Percentiles rank a stretch among this genome's conserved stretches.
Conservation (phyloP, 2,888 invertebrate species). For the Graphium colonna region DNA sequence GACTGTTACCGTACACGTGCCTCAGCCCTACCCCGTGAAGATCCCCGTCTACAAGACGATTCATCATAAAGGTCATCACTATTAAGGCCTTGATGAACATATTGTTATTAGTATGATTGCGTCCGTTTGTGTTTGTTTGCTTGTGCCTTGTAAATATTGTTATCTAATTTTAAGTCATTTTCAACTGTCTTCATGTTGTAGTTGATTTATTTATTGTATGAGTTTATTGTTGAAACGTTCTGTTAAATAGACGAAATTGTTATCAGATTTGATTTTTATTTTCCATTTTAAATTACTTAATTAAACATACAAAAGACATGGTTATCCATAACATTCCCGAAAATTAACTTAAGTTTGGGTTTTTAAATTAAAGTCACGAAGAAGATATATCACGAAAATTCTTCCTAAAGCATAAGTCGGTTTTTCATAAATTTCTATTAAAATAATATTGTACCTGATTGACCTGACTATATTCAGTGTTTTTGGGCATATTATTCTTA, state of each 20-base stretch:
- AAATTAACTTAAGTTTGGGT: neutral
- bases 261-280: conserved; percentile 22
- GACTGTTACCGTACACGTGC: conserved; percentile 87
- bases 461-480: no score
- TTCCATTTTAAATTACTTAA: no score
- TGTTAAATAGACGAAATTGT: conserved; percentile 38
- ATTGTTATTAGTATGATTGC: conserved; percentile 34
- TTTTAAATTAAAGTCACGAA: no score
- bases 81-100: conserved; percentile 37
- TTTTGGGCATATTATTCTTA: no score
- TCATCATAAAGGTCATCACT: conserved; percentile 70
- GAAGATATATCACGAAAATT: no score
- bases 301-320: no score
- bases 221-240: conserved; percentile 37
- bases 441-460: no score
- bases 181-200: conserved; percentile 77
- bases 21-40: conserved; percentile 88
- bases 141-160: conserved; percentile 70
- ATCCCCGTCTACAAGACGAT: conserved; percentile 84
- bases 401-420: no score
- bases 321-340: neutral
- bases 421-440: no score
- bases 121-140: conserved; percentile 24
- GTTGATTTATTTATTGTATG: conserved; percentile 78
- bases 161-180: conserved; percentile 78